Conservation (phyloP, 2,797 vertebrate genomes). For the Crossoptilon crossoptilon region DNA sequence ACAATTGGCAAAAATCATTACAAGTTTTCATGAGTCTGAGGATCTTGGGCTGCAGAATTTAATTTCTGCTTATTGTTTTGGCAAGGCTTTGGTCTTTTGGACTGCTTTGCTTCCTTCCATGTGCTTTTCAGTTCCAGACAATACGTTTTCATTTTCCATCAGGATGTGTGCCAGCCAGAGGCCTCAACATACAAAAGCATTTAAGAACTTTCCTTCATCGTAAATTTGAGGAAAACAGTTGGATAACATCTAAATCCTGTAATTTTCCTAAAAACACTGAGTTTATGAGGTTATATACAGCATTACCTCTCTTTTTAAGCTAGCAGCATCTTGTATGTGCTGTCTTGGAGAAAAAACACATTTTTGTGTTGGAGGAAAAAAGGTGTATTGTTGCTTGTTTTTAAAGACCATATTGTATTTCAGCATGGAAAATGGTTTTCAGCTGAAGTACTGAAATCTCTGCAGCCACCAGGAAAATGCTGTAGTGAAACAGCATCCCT, state of each 20-base stretch:
- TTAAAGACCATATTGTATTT: fast-evolving
- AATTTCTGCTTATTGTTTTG: neutral
- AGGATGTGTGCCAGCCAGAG: neutral
- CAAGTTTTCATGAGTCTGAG: neutral
- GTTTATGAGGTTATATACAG: neutral
- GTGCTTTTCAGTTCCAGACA: neutral
- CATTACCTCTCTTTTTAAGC: neutral
- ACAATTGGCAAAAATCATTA: neutral
- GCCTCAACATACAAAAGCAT: neutral
- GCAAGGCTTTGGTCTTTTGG: neutral
- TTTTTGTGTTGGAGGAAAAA: neutral
- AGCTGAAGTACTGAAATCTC: neutral
- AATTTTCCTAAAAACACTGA: neutral
- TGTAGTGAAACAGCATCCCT: fast-evolving
- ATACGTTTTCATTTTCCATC: neutral
- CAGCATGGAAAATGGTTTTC: fast-evolving
- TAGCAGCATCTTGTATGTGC: neutral
- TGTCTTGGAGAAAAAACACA: neutral
- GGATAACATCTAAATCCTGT: neutral
- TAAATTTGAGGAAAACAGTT: neutral
- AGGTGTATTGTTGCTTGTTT: neutral
- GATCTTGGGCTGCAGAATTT: neutral
- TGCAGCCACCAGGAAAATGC: neutral
- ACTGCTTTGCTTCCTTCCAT: neutral
- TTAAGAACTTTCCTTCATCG: neutral